Percentiles rank a stretch among this genome's conserved stretches.
These are phyloP conservation scores for Orientallactaga bullata DNA, from an alignment of 2,113 vertebrate genomes.

Conservation along the genomic window DNA sequence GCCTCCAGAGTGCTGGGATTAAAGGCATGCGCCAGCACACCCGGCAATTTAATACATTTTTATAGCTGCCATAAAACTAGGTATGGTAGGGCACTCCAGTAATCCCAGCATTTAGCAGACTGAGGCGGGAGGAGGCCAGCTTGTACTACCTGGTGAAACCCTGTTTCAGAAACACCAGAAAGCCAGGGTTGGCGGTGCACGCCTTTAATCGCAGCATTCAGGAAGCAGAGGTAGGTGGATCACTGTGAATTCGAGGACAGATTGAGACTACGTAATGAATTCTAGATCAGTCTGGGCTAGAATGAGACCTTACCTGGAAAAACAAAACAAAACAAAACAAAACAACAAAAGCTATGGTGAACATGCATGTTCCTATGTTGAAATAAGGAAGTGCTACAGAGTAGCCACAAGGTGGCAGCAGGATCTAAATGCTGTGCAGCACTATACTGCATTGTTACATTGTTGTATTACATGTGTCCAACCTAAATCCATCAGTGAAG, in stretches of 20 bases:
- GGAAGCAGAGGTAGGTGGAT: too few species aligned
- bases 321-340: too few species aligned
- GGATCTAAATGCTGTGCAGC: neutral
- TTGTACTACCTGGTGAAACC: neutral
- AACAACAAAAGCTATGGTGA: neutral
- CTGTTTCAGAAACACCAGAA: too few species aligned
- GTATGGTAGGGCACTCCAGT: neutral
- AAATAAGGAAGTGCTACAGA: neutral
- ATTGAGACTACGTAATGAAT: too few species aligned
- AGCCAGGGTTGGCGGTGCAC: too few species aligned
- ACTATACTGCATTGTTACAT: neutral
- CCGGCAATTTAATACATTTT: neutral
- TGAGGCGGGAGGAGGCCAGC: neutral
- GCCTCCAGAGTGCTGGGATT: too few species aligned
- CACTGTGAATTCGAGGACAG: too few species aligned
- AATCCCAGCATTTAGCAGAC: neutral
- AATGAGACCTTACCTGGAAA: neutral
- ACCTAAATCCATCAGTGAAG: slow-evolving; percentile 14
- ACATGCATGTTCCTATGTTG: too few species aligned
- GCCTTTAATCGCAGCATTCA: too few species aligned
- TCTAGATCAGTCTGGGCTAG: too few species aligned
- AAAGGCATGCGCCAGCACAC: too few species aligned
- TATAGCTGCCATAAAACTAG: neutral
- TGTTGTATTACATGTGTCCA: neutral
- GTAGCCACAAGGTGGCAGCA: slow-evolving; percentile 74